Evolutionary conservation across 2,888 invertebrate species (phyloP).

Genomic region (Chloroclysta siterata): DNA sequence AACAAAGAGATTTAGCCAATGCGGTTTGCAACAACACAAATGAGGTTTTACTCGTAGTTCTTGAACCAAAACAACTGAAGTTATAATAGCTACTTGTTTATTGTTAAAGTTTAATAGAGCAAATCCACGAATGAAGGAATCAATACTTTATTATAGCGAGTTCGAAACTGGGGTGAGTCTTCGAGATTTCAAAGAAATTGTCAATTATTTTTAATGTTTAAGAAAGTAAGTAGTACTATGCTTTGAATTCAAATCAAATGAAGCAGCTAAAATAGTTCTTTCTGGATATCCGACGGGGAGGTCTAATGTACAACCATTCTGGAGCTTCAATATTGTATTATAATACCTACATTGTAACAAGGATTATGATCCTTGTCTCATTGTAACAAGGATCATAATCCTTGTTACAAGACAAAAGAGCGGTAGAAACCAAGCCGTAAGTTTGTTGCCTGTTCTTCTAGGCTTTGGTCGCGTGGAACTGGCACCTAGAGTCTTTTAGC

Average conservation of each 20-base stretch:
- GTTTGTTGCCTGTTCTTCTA: too few species aligned
- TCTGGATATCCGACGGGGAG: too few species aligned
- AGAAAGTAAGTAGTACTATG: background rate
- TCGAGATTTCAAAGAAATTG: conserved; percentile 18
- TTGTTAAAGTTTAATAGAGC: conserved; percentile 72
- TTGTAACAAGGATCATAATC: too few species aligned
- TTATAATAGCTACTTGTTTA: conserved; percentile 47
- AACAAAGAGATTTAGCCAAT: conserved; percentile 5
- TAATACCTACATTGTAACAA: too few species aligned
- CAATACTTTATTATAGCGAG: conserved; percentile 69
- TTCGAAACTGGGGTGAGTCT: conserved; percentile 40
- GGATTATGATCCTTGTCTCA: too few species aligned
- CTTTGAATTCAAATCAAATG: too few species aligned
- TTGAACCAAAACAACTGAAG: conserved; percentile 28
- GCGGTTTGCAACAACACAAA: conserved; percentile 12
- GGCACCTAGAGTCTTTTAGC: too few species aligned
- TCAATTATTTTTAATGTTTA: conserved; percentile 10
- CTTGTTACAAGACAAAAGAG: too few species aligned
- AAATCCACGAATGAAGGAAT: conserved; percentile 67
- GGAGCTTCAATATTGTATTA: too few species aligned
- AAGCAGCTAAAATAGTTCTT: background rate
- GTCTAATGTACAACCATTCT: too few species aligned
- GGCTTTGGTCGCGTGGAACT: too few species aligned
- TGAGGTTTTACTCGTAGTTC: conserved; percentile 17
- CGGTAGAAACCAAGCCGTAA: too few species aligned